Evolutionary conservation across 2,797 vertebrate genomes (phyloP), one percentile per base, ranked within the genome.

Genomic region (Poecilia wingei): DNA sequence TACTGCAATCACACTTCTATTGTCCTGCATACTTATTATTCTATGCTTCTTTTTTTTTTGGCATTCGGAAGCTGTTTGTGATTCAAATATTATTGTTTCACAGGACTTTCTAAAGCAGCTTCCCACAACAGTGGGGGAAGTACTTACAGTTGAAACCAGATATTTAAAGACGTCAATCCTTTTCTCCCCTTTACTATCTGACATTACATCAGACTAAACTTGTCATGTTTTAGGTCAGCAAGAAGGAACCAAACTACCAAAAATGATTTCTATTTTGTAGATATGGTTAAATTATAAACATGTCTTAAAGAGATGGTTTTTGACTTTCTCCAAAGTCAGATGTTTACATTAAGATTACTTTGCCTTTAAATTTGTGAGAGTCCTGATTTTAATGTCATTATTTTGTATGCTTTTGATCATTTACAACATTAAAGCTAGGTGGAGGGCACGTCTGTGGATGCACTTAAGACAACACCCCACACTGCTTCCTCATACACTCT

Each of bases 1-100:
- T 71, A 43, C 31, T 79, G 47, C 55, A 83, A 72, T 82, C 78
- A 74, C 12, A 66, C 39, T 74, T 16, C 3, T 55, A n/a, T 73
- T 49, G 31, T 84, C 31, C 43, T 41, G 31, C 33, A 47, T 43
- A 46, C 36, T 55, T 72, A 66, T 53, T 75, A n/a, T 31, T 74
- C 3, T 2, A 0, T 74, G 61, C 14, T 6, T 53, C 13, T 61
- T 47, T 51, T 79, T 76, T 76, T 75, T 6, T 41, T 79, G 47
- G 68, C 7, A 61, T 39, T 70, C 0, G 0, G 47, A 77, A 70
- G 66, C 20, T 3, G 9, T 75, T 81, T 36, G 31, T 46, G 33
- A 33, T 14, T 72, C 43, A 80, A 79, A 79, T 36, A 77, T 22
- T 8, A 1, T 20, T 51, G 66, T 7, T 18, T 2, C 51, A 14